Evolutionary conservation across 2,888 invertebrate species (phyloP), one percentile per base, ranked within the genome.

Genomic region (Eulithis testata): DNA sequence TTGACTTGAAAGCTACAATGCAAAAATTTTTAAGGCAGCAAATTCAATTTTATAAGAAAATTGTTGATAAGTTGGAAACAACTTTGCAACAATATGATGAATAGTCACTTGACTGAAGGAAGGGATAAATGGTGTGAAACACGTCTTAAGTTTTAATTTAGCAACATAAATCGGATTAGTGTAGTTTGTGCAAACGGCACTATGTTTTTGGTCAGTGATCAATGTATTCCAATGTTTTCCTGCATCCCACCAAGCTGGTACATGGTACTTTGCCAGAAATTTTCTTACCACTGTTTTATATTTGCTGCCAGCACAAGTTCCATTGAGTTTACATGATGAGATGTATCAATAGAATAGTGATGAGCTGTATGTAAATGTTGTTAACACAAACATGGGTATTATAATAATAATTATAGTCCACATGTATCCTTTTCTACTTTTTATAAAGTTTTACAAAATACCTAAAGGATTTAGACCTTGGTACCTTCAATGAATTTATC

Each of bases 41-140:
- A 92, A 97, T 99, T 44, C 94, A 94, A 60, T 99, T 99, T 92
- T 99, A 99, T 92, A 96, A 97, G 87, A 96, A 96, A 83, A 94
- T 97, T 72, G 96, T 97, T 65, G 94, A 94, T 55, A 96, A 95
- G 81, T 90, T 97, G 73, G 96, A 97, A 84, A 77, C 72, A 52
- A 94, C 94, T n/a, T 82, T 95, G 21, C 83, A 85, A 63, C 88
- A 91, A 66, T 94, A 87, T 76, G 93, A 94, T 77, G 88, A 93
- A 69, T 91, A 90, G 12, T 66, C 61, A 56, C 73, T 63, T 66
- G 62, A 75, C 73, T 76, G 60, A 71, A 70, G 59, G 70, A 71
- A 64, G 65, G 59, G 74, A 73, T 73, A 71, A 67, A 69, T 71
- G 60, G 63, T 67, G 68, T 73, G 9, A 55, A 67, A 66, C 68